Evolutionary conservation across 2,113 vertebrate species (phyloP).

Genomic region (Hemiprocne comata): DNA sequence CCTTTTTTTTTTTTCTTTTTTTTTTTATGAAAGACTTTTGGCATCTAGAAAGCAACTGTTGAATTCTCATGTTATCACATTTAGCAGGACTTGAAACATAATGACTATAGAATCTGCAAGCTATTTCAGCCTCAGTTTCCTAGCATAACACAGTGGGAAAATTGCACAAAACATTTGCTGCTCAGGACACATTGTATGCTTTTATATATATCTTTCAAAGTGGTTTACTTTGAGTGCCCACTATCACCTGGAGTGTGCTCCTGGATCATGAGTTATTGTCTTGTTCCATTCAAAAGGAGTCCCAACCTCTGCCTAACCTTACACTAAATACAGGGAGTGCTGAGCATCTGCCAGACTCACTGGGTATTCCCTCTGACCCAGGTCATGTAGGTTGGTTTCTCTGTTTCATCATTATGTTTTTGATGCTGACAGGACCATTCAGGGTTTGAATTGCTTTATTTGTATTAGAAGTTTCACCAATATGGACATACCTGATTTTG

Average conservation of each 20-base stretch:
- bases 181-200: no score
- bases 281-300: no score
- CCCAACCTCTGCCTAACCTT: background rate
- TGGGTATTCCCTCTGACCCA: background rate
- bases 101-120: background rate
- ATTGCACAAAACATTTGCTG: background rate
- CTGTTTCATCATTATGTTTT: background rate
- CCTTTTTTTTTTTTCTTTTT: no score
- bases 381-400: background rate
- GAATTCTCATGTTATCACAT: background rate
- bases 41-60: background rate
- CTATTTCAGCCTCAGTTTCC: slow-evolving; percentile 55
- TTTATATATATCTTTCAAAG: no score
- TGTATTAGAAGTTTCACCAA: background rate
- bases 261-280: no score
- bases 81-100: background rate
- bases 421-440: background rate
- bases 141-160: slow-evolving; percentile 44
- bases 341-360: no score
- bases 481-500: background rate
- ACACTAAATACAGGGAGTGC: background rate
- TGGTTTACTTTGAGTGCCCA: no score
- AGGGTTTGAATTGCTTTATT: background rate
- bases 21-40: background rate
- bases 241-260: no score